Percentiles rank a stretch among this genome's conserved stretches.
Evolutionary conservation across 2,113 vertebrate species (phyloP).

Genomic region (Ivindomyrus marchei): DNA sequence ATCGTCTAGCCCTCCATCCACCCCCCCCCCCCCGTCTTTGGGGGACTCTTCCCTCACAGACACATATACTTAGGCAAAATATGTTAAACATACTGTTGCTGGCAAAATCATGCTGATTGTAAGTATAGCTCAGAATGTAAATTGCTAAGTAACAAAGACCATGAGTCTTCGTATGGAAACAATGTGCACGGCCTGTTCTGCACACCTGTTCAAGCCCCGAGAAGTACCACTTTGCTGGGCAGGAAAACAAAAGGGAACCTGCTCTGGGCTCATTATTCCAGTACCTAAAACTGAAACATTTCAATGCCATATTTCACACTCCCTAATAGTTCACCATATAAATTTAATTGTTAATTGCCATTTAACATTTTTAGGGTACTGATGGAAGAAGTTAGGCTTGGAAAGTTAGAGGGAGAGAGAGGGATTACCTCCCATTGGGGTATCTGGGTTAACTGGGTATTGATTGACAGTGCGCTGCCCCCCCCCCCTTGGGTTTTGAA

Average conservation of each 20-base stretch:
- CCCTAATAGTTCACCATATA: background rate
- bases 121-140: background rate
- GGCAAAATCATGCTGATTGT: background rate
- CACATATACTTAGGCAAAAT: background rate
- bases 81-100: background rate
- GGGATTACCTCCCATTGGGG: background rate
- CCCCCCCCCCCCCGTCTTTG: background rate
- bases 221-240: background rate
- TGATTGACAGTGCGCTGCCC: background rate
- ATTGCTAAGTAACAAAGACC: background rate
- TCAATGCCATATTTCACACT: background rate
- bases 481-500: background rate
- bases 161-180: background rate
- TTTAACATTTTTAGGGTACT: background rate
- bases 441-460: background rate
- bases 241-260: background rate
- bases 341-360: background rate
- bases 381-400: background rate
- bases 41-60: background rate
- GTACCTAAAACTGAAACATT: background rate
- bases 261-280: background rate
- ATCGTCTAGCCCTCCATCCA: background rate
- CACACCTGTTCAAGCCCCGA: background rate
- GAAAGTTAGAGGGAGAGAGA: background rate
- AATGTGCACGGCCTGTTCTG: background rate